A percentile compares a stretch with the other conserved stretches of the same genome.
These are phyloP conservation scores for Dyspetes luteomarginatus DNA, from an alignment of 2,888 invertebrate species.

Conservation along the genomic window DNA sequence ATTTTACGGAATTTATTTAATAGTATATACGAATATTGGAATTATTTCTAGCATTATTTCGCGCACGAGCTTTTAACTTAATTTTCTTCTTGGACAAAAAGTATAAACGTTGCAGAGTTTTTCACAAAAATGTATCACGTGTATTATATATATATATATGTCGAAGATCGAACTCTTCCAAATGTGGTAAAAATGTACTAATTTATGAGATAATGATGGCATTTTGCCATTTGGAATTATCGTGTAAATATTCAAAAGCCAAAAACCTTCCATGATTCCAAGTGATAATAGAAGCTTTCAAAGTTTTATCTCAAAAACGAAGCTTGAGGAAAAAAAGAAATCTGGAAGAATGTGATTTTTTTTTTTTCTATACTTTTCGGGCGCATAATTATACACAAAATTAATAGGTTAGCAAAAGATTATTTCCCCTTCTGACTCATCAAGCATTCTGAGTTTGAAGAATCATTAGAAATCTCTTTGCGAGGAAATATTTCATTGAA, in stretches of 20 bases:
- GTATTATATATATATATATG: background rate
- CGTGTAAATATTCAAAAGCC: background rate
- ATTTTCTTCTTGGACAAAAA: background rate
- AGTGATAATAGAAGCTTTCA: background rate
- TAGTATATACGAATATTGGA: background rate
- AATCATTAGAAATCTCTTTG: background rate
- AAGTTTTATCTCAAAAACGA: background rate
- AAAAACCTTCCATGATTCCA: background rate
- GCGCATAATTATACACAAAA: slow-evolving; percentile 17
- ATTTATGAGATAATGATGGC: background rate
- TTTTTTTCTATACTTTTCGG: background rate
- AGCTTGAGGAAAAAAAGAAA: background rate
- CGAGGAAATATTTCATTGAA: background rate
- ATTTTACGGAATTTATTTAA: background rate
- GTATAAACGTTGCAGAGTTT: background rate
- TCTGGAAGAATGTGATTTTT: background rate
- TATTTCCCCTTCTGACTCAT: background rate
- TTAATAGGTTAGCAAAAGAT: background rate
- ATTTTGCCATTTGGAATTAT: background rate
- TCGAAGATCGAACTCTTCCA: background rate
- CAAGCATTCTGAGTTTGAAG: background rate
- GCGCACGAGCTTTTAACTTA: background rate
- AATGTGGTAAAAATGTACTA: background rate
- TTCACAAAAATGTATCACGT: background rate
- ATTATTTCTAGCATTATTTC: slow-evolving; percentile 7